Evolutionary conservation across 2,797 vertebrate genomes (phyloP).

Genomic region (Xenopus petersii): DNA sequence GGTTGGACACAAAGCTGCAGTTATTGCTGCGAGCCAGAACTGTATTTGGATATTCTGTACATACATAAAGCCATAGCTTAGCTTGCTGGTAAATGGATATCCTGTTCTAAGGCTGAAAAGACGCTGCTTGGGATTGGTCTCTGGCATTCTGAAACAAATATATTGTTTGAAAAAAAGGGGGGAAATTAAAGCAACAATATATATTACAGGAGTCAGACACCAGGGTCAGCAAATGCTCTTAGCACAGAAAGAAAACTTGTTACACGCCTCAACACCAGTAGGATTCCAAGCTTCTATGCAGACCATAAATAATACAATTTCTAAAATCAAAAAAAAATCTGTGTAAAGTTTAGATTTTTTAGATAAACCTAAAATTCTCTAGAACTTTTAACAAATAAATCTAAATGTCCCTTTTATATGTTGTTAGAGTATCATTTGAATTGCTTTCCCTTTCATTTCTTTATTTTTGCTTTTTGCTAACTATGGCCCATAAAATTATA

Average conservation of each 20-base stretch:
- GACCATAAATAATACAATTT: no score
- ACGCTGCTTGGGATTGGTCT: constrained; percentile 63
- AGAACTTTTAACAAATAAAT: no score
- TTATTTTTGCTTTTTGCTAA: no score
- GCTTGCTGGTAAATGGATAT: constrained; percentile 64
- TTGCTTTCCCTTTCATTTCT: no score
- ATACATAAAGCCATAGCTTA: constrained; percentile 53
- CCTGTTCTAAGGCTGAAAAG: constrained; percentile 58
- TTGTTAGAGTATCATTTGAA: no score
- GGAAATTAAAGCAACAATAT: constrained; percentile 62
- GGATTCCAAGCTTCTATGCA: not conserved
- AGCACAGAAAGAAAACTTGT: constrained; percentile 40
- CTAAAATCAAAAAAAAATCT: no score
- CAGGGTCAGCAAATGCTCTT: constrained; percentile 28
- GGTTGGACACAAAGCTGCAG: constrained; percentile 62
- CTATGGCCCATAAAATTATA: no score
- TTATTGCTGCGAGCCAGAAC: constrained; percentile 53
- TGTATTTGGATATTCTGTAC: constrained; percentile 50
- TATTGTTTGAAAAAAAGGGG: constrained; percentile 63
- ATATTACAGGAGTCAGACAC: constrained; percentile 37
- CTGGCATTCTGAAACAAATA: constrained; percentile 61
- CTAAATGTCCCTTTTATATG: no score
- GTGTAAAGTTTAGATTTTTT: no score
- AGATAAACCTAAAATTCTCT: no score
- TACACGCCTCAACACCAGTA: constrained; percentile 1